Evolutionary conservation across 2,113 vertebrate genomes (phyloP).

Genomic region (Zootoca vivipara): DNA sequence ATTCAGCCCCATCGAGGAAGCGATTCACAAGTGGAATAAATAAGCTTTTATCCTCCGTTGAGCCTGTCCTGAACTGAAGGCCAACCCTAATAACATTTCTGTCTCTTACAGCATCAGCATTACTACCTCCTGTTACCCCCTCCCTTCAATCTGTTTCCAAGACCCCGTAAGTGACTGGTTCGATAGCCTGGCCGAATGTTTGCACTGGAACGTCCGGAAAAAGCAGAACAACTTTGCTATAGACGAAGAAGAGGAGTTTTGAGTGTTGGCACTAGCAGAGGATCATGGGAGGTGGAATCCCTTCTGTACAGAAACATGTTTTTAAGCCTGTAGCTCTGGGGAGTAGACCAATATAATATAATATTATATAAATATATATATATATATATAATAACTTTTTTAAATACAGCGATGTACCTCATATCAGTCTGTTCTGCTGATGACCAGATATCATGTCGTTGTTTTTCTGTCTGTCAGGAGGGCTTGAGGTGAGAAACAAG

Average conservation of each 20-base stretch:
- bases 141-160: slow-evolving; percentile 84
- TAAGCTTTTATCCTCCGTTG: too few species aligned
- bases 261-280: not conserved
- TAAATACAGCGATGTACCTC: not conserved
- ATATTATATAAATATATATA: not conserved
- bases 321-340: not conserved
- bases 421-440: not conserved
- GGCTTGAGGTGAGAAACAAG: not conserved
- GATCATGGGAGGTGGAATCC: slow-evolving; percentile 21
- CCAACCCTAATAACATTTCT: not conserved
- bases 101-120: slow-evolving; percentile 80
- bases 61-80: slow-evolving; percentile 11
- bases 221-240: slow-evolving; percentile 79
- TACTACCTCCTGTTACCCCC: slow-evolving; percentile 87
- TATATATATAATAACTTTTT: not conserved
- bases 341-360: not conserved
- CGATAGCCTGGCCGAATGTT: slow-evolving; percentile 84
- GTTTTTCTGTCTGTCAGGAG: not conserved
- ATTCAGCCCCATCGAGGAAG: too few species aligned
- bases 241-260: slow-evolving; percentile 71
- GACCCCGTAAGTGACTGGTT: slow-evolving; percentile 87
- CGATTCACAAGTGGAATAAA: too few species aligned
- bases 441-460: not conserved
- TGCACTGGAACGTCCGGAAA: slow-evolving; percentile 88
- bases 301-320: not conserved